Conservation (phyloP, 2,888 invertebrate genomes). For the Leptinotarsa juncta region DNA sequence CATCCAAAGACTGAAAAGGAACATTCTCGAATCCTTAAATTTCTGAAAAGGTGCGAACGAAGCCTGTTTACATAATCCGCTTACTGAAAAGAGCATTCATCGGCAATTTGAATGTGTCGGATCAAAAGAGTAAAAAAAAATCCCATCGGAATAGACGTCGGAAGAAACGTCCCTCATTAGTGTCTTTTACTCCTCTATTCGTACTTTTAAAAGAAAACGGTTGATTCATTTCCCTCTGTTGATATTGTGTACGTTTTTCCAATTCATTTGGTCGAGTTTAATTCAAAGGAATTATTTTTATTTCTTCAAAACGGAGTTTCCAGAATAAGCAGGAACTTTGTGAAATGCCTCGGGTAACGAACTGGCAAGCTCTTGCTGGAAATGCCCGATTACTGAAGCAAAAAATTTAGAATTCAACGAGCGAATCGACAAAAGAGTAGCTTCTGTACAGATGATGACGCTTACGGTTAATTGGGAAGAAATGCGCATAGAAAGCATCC, state of each 20-base stretch:
- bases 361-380: neutral
- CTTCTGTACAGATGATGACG: neutral
- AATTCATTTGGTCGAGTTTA: conserved; percentile 26
- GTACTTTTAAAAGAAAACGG: conserved; percentile 23
- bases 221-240: conserved; percentile 29
- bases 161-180: conserved; percentile 10
- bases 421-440: neutral
- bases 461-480: neutral
- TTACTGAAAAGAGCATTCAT: conserved; percentile 9
- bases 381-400: neutral
- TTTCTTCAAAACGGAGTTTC: neutral
- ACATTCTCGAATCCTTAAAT: neutral
- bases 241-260: conserved; percentile 36
- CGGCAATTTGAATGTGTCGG: conserved; percentile 9
- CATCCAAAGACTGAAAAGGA: neutral
- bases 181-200: conserved; percentile 3
- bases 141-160: neutral
- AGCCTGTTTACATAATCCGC: conserved; percentile 9
- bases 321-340: conserved; percentile 14
- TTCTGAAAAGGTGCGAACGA: neutral
- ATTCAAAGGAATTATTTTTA: conserved; percentile 15
- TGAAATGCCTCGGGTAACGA: conserved; percentile 12
- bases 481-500: too few species aligned
- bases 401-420: neutral
- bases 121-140: neutral